These are phyloP conservation scores for Ctenodactylus gundi DNA, from an alignment of 2,113 vertebrate genomes.

Conservation along the genomic window DNA sequence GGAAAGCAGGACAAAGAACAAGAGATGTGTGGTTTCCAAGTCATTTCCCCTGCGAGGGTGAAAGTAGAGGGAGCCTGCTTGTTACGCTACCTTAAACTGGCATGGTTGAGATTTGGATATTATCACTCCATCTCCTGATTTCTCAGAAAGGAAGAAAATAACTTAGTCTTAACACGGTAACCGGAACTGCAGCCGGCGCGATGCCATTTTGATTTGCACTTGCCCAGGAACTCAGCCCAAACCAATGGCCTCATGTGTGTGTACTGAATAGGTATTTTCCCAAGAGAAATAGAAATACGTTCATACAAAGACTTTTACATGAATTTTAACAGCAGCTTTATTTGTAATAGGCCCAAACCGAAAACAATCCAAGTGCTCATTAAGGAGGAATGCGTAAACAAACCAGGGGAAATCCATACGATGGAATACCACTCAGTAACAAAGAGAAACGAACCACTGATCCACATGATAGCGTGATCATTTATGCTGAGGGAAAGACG, in stretches of 20 bases:
- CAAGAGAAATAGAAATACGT: not conserved
- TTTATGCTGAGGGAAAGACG: not conserved
- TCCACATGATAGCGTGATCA: not conserved
- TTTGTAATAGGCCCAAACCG: not conserved
- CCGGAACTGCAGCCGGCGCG: not conserved
- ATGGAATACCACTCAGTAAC: not conserved
- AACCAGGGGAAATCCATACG: not conserved
- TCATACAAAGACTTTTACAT: not conserved
- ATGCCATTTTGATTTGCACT: not conserved
- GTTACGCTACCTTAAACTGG: not conserved
- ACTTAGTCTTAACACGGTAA: not conserved
- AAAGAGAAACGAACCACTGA: not conserved
- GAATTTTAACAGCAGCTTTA: not conserved
- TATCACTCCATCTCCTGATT: not conserved
- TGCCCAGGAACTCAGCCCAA: not conserved
- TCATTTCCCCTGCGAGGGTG: not conserved
- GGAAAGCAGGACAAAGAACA: not conserved
- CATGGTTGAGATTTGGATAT: not conserved
- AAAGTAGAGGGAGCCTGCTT: not conserved
- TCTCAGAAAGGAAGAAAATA: not conserved
- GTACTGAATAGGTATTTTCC: not conserved
- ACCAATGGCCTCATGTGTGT: not conserved
- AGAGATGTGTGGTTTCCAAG: not conserved
- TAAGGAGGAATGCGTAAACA: not conserved
- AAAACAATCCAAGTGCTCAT: not conserved